Evolutionary conservation across 2,113 vertebrate species (phyloP).

Genomic region (Hemibagrus wyckioides): DNA sequence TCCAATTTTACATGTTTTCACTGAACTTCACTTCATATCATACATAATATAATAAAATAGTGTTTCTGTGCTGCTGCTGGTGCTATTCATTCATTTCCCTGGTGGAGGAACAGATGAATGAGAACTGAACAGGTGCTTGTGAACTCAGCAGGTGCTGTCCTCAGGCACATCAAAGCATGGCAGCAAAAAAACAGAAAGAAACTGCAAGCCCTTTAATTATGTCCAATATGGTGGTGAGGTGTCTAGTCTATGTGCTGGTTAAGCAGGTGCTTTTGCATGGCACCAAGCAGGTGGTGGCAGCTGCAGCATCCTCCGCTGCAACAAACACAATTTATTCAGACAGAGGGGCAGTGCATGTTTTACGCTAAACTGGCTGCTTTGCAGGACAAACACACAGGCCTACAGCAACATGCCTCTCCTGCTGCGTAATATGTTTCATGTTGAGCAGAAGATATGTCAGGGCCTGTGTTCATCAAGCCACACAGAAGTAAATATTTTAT

Average conservation of each 20-base stretch:
- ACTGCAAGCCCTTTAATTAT: constrained; percentile 32
- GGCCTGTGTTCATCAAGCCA: not conserved
- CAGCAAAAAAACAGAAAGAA: constrained; percentile 7
- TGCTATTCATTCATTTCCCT: constrained; percentile 3
- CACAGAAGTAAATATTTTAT: not conserved
- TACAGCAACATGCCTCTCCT: not conserved
- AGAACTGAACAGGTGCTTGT: constrained; percentile 38
- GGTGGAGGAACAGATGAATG: constrained; percentile 36
- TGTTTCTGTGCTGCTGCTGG: not conserved
- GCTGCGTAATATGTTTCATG: not conserved
- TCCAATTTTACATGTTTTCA: not conserved
- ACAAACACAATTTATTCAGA: constrained; percentile 33
- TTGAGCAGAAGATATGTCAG: not conserved
- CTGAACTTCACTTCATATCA: not conserved
- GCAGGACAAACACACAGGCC: constrained; percentile 15
- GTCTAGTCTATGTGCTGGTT: constrained; percentile 35
- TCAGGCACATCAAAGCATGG: constrained; percentile 31
- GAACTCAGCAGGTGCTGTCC: constrained; percentile 24
- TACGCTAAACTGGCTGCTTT: constrained; percentile 10
- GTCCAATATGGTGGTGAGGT: constrained; percentile 27
- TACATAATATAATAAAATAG: not conserved
- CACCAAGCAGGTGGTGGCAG: constrained; percentile 39
- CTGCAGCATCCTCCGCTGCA: constrained; percentile 6
- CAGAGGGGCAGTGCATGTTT: constrained; percentile 16
- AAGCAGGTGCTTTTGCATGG: constrained; percentile 45